Percentiles rank a stretch among this genome's conserved stretches.
phyloP scores from a whole-genome alignment of 1,140 invertebrate species.

The Bombus superbus region DNA sequence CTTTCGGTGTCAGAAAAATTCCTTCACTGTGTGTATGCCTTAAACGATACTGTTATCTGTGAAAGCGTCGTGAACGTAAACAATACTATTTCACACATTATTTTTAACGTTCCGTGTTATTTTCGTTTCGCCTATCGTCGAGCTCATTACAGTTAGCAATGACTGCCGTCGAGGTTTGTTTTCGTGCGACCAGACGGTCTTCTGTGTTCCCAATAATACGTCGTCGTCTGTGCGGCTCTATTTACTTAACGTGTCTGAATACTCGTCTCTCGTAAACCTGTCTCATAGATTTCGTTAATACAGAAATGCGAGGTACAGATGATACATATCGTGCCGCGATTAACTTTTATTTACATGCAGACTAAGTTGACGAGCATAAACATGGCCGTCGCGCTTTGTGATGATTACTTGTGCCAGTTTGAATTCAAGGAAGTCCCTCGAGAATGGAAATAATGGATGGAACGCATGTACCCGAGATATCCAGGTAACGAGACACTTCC shows the following conservation, averaged over 20 bases:
- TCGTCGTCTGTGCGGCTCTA: neutral
- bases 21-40: conserved; percentile 30
- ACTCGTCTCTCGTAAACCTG: neutral
- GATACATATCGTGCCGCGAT: conserved; percentile 7
- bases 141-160: neutral
- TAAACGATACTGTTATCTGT: conserved; percentile 40
- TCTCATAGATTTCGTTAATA: neutral
- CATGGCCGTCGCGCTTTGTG: conserved; percentile 66
- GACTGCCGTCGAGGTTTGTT: conserved; percentile 38
- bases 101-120: conserved; percentile 5
- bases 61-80: conserved; percentile 37
- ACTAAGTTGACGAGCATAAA: conserved; percentile 55
- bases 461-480: conserved; percentile 32
- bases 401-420: conserved; percentile 51
- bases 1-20: conserved; percentile 37
- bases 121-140: neutral
- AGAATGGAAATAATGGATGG: conserved; percentile 56
- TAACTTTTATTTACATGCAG: conserved; percentile 48
- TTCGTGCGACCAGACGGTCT: conserved; percentile 26
- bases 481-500: conserved; percentile 53
- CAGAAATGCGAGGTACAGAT: conserved; percentile 1
- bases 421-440: conserved; percentile 10
- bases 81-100: conserved; percentile 25
- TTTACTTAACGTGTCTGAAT: conserved; percentile 16
- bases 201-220: conserved; percentile 1